Evolutionary conservation across 2,797 vertebrate genomes (phyloP).

Genomic region (Paratrypauchen microcephalus): DNA sequence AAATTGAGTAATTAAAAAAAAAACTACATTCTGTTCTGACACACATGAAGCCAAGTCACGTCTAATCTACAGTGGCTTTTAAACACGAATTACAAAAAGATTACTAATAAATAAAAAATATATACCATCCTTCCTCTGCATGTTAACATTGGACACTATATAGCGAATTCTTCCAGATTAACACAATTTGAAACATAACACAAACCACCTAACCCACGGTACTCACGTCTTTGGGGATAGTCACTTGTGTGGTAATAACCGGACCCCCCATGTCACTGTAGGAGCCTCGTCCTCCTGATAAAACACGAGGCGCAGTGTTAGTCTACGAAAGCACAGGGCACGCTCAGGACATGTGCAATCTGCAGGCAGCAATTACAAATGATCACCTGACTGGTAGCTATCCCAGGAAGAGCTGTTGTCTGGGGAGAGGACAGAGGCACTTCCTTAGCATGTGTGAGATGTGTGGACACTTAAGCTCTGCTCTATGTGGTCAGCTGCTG

Average conservation of each 20-base stretch:
- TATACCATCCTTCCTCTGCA: too few relatives aligned
- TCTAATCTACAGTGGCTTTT: not conserved
- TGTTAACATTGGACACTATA: too few relatives aligned
- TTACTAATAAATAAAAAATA: not conserved
- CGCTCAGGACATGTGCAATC: not conserved
- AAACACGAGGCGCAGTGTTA: not conserved
- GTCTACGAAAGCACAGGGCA: not conserved
- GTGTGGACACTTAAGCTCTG: not conserved
- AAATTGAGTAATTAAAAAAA: not conserved
- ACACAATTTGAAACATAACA: too few relatives aligned
- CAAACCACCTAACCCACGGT: not conserved
- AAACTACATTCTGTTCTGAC: not conserved
- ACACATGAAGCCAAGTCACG: not conserved
- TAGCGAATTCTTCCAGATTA: too few relatives aligned
- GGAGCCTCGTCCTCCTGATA: slow-evolving; percentile 88
- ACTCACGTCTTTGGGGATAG: slow-evolving; percentile 98
- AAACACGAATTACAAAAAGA: not conserved
- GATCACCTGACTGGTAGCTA: slow-evolving; percentile 78
- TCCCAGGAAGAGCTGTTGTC: slow-evolving; percentile 83
- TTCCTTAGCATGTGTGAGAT: slow-evolving; percentile 7
- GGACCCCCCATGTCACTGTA: slow-evolving; percentile 96
- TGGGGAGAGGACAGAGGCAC: slow-evolving; percentile 53
- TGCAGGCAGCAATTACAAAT: not conserved
- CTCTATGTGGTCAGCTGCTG: not conserved
- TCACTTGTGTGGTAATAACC: slow-evolving; percentile 98